These are phyloP conservation scores for Amazona vittata DNA, from an alignment of 2,113 vertebrate species.

Conservation along the genomic window DNA sequence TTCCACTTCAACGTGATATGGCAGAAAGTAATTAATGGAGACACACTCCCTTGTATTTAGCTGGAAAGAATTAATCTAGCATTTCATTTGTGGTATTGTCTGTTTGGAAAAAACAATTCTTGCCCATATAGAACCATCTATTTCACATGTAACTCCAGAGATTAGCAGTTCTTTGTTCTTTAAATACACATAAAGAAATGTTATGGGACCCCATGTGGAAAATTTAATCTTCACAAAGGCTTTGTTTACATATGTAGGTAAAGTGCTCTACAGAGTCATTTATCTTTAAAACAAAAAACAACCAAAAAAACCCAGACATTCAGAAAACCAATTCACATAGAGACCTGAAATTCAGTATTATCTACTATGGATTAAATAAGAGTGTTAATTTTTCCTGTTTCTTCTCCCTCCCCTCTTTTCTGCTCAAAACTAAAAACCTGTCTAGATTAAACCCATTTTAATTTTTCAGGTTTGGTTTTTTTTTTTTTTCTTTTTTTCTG, in stretches of 20 bases:
- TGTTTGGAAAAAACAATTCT: background rate
- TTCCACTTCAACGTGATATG: background rate
- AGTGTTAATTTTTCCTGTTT: background rate
- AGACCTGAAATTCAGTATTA: background rate
- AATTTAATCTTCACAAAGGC: background rate
- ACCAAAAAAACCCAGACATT: background rate
- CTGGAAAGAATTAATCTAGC: background rate
- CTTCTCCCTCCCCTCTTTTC: background rate
- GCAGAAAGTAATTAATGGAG: slow-evolving; percentile 32
- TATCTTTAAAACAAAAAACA: background rate
- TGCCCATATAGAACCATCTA: background rate
- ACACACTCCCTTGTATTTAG: background rate
- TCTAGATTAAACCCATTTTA: background rate
- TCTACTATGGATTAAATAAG: background rate
- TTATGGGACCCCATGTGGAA: background rate
- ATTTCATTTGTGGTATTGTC: background rate
- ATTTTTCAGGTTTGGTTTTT: background rate
- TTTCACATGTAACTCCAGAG: background rate
- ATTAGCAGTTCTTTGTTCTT: background rate
- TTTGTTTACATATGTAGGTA: background rate
- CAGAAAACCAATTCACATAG: background rate
- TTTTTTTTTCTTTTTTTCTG: background rate
- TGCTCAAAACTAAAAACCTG: background rate
- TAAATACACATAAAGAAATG: background rate
- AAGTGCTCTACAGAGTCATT: background rate